Percentiles rank a stretch among this genome's conserved stretches.
Conservation (phyloP, 2,113 vertebrate genomes). For the Trinectes maculatus region DNA sequence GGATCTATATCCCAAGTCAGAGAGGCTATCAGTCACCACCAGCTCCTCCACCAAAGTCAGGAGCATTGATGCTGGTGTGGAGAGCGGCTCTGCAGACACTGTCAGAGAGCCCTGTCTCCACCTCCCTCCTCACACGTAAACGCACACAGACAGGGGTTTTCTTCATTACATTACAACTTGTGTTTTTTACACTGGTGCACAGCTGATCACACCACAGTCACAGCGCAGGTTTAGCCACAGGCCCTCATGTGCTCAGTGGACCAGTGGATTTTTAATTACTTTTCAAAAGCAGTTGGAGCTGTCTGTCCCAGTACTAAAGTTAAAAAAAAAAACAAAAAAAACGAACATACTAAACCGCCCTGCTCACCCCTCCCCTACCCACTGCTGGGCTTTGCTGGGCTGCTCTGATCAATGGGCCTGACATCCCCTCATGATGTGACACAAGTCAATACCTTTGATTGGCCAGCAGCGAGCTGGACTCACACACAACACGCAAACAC, state of each 20-base stretch:
- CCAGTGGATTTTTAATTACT: slow-evolving; percentile 68
- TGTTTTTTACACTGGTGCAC: slow-evolving; percentile 1
- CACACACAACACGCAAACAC: slow-evolving; percentile 53
- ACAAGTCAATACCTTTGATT: slow-evolving; percentile 80
- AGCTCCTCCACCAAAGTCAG: slow-evolving; percentile 57
- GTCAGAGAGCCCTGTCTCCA: slow-evolving; percentile 4
- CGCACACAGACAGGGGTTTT: background rate
- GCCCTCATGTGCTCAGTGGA: slow-evolving; percentile 56
- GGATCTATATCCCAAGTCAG: slow-evolving; percentile 46
- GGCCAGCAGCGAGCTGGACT: slow-evolving; percentile 55
- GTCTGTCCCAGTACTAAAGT: background rate
- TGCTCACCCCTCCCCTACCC: slow-evolving; percentile 7
- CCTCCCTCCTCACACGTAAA: background rate
- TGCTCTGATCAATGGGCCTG: slow-evolving; percentile 61
- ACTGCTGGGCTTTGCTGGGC: slow-evolving; percentile 21
- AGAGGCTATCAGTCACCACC: slow-evolving; percentile 53
- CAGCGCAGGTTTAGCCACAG: slow-evolving; percentile 38
- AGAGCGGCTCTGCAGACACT: slow-evolving; percentile 10
- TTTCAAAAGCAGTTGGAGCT: background rate
- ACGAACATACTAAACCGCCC: no score
- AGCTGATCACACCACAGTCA: slow-evolving; percentile 25
- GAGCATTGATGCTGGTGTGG: slow-evolving; percentile 28
- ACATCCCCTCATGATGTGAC: slow-evolving; percentile 64
- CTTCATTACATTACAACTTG: background rate
- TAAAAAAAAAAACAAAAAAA: no score